Base-by-base conservation (phyloP, 2,113 vertebrate genomes). In the Leucopsar rothschildi region DNA sequence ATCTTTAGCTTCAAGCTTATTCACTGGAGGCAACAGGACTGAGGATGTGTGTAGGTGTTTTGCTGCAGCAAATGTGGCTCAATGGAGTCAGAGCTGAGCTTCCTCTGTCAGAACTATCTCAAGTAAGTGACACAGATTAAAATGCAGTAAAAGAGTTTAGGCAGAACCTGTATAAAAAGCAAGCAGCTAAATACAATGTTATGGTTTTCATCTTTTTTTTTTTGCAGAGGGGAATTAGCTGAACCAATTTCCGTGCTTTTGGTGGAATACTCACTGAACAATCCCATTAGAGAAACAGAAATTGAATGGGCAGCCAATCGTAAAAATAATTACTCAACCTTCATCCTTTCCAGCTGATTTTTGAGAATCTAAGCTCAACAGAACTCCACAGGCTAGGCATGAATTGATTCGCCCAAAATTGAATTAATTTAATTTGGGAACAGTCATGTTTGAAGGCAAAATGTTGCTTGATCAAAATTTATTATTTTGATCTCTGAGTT, bases 291-390 rank as follows among this genome's bases (percentile, higher is more conserved):
- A 92, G 80, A 84, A 85, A 88, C 5, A 93, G 93, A 97, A 96
- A 95, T 94, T 90, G 91, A 97, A 94, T 91, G 89, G 93, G 95
- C 86, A 96, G 92, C 80, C 93, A 93, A 3, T 95, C 5, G 40
- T 92, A 91, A 95, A 96, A 95, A 95, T 95, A 96, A 96, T 93
- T 94, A 82, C 68, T 86, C 88, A 86, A 68, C 80, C 68, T 95
- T 95, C 92, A 86, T 95, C 70, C 77, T 95, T 88, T 86, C 83
- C 90, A 94, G 86, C 31, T 96, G 71, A 92, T 90, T 92, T 97
- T 93, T 96, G 49, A 75, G 56, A 59, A 82, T 50, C 83, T 73
- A 68, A 79, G 90, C 55, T 95, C 76, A 83, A 82, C 90, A 90
- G 35, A 88, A 72, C 65, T 96, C 90, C 94, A 85, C 80, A 82